Percentiles rank a stretch among this genome's conserved stretches.
Conservation (phyloP, 2,113 vertebrate genomes). For the Parus major region DNA sequence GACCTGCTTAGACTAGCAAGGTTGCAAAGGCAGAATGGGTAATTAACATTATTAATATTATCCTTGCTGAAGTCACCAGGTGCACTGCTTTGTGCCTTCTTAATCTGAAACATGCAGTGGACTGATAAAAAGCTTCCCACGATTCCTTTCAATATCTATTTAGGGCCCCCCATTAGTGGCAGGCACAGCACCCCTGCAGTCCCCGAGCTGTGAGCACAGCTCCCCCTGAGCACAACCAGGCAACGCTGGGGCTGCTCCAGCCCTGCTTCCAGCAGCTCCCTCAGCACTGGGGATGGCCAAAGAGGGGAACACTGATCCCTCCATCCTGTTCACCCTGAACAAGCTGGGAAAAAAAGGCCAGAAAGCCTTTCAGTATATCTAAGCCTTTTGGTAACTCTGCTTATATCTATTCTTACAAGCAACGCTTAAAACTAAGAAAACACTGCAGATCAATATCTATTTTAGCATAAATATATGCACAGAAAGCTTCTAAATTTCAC, state of each 20-base stretch:
- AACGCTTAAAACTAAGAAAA: neutral
- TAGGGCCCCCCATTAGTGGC: neutral
- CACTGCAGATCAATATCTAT: neutral
- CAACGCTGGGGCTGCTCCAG: neutral
- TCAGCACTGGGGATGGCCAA: neutral
- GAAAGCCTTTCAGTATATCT: neutral
- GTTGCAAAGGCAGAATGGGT: neutral
- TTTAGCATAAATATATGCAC: neutral
- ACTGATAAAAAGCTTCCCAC: neutral
- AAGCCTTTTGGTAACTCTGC: neutral
- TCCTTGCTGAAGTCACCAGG: neutral
- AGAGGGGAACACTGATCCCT: neutral
- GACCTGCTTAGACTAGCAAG: neutral
- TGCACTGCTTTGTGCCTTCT: neutral
- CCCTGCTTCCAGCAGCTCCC: neutral
- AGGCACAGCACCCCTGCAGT: neutral
- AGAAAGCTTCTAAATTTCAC: neutral
- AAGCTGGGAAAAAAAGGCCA: neutral
- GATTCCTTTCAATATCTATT: neutral
- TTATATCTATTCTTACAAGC: neutral
- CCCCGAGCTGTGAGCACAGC: fast-evolving
- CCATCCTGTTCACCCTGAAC: neutral
- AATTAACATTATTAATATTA: neutral
- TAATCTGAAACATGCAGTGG: neutral
- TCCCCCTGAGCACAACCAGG: fast-evolving